Percentiles rank a stretch among this genome's conserved stretches.
Conservation (phyloP, 1,140 invertebrate species). For the Nomia melanderi region DNA sequence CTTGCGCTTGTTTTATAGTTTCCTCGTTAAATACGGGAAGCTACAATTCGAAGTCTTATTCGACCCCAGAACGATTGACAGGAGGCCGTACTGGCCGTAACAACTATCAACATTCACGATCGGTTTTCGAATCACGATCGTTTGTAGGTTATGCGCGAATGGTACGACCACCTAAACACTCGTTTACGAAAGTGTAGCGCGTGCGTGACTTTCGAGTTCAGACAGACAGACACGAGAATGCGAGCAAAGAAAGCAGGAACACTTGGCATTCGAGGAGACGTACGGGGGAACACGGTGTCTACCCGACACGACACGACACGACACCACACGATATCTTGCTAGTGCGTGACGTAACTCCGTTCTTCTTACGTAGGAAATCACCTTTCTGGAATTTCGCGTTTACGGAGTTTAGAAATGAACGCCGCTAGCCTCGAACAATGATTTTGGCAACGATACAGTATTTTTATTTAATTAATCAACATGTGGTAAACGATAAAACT, state of each 20-base stretch:
- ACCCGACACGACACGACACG: constrained; percentile 26
- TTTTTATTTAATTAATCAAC: constrained; percentile 69
- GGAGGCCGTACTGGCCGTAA: constrained; percentile 21
- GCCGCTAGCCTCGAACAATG: constrained; percentile 36
- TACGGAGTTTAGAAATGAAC: constrained; percentile 43
- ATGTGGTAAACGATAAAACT: constrained; percentile 71
- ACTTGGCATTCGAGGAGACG: constrained; percentile 51
- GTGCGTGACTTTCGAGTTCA: constrained; percentile 50
- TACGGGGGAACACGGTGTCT: constrained; percentile 47
- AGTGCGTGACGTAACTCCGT: constrained; percentile 64
- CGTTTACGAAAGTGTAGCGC: constrained; percentile 28
- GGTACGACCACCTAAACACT: constrained; percentile 21
- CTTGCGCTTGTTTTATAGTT: neutral
- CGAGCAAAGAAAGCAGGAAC: constrained; percentile 39
- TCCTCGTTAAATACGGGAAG: constrained; percentile 12
- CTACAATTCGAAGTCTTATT: constrained; percentile 17
- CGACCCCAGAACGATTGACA: constrained; percentile 11
- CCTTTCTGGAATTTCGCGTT: constrained; percentile 29
- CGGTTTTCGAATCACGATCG: constrained; percentile 50
- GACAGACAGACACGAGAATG: constrained; percentile 48
- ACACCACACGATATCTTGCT: constrained; percentile 56
- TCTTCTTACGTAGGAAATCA: constrained; percentile 35
- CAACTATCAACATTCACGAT: constrained; percentile 65
- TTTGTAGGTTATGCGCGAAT: constrained; percentile 69
- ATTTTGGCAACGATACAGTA: constrained; percentile 46